A percentile compares a stretch with the other conserved stretches of the same genome.
phyloP scores from a whole-genome alignment of 2,888 invertebrate genomes.

The Schrankia costaestrigalis region DNA sequence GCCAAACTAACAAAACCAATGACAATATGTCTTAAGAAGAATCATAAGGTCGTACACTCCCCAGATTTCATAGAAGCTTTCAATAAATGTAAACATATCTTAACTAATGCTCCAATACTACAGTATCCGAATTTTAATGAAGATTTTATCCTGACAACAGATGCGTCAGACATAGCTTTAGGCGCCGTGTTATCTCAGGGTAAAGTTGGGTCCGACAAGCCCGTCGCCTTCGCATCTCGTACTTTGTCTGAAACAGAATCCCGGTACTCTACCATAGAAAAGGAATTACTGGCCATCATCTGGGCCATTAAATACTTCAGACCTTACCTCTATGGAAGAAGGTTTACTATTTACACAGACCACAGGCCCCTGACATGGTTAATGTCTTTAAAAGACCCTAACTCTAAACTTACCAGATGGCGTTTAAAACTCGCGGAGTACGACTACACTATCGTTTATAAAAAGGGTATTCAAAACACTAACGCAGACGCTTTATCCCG shows the following conservation, averaged over 20 bases:
- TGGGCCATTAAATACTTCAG: conserved; percentile 9
- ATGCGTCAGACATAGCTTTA: conserved; percentile 24
- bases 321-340: conserved; percentile 7
- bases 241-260: no score
- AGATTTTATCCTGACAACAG: conserved; percentile 22
- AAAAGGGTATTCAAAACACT: background rate
- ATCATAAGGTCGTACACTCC: no score
- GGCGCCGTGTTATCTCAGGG: conserved; percentile 29
- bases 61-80: conserved; percentile 10
- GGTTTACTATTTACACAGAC: conserved; percentile 1
- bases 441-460: background rate
- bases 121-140: conserved; percentile 24
- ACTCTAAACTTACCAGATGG: background rate
- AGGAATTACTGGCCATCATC: conserved; percentile 5
- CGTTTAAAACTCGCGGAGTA: background rate
- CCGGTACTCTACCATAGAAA: conserved; percentile 4
- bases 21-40: no score
- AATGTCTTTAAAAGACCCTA: background rate
- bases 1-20: no score
- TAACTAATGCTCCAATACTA: conserved; percentile 4
- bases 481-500: background rate
- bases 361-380: background rate
- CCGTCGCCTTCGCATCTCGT: no score
- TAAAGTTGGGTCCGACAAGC: no score
- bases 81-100: conserved; percentile 10